phyloP scores from a whole-genome alignment of 1,140 invertebrate genomes.

The Drosophila tsacasi region DNA sequence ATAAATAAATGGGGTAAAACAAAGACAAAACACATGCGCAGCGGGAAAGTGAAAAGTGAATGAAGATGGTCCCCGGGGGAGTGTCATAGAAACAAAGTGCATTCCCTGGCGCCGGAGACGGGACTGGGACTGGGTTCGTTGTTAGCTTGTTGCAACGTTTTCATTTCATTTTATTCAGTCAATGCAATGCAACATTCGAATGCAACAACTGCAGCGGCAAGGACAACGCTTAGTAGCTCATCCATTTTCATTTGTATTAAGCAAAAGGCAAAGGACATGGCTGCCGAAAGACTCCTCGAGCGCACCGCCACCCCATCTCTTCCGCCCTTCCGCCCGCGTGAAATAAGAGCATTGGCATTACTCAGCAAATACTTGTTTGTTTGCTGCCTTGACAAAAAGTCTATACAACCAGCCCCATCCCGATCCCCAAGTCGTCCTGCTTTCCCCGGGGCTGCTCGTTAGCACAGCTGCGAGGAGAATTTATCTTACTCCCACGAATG shows the following conservation, averaged over 20 bases:
- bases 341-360: slow-evolving; percentile 68
- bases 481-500: slow-evolving; percentile 76
- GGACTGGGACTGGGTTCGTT: slow-evolving; percentile 6
- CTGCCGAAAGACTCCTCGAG: slow-evolving; percentile 30
- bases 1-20: slow-evolving; percentile 82
- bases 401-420: slow-evolving; percentile 3
- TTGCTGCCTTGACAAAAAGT: slow-evolving; percentile 59
- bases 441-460: slow-evolving; percentile 61
- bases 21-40: slow-evolving; percentile 75
- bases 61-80: slow-evolving; percentile 30
- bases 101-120: slow-evolving; percentile 31
- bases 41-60: slow-evolving; percentile 5
- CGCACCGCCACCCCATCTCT: not conserved
- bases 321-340: slow-evolving; percentile 14
- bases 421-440: not conserved
- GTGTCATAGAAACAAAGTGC: slow-evolving; percentile 63
- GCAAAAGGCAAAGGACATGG: slow-evolving; percentile 65
- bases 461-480: slow-evolving; percentile 74
- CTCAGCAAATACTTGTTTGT: slow-evolving; percentile 64
- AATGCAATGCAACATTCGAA: slow-evolving; percentile 50
- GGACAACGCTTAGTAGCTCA: slow-evolving; percentile 80
- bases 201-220: slow-evolving; percentile 53
- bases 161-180: slow-evolving; percentile 72
- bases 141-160: slow-evolving; percentile 77
- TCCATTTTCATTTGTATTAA: slow-evolving; percentile 83